Conservation (phyloP, 1,140 invertebrate species). For the Andricus grossulariae region DNA sequence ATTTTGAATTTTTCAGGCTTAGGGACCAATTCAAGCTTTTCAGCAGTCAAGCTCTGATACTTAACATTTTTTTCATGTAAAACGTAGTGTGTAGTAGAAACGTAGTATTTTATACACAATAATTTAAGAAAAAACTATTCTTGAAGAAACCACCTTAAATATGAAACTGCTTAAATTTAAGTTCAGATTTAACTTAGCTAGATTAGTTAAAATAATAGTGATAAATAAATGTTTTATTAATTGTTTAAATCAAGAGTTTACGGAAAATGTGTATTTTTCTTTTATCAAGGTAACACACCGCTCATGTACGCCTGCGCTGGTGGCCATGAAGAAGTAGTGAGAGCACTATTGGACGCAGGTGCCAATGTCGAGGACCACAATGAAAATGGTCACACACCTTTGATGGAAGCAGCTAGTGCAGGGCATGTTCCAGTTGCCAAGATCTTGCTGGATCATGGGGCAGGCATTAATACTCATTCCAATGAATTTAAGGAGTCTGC, state of each 20-base stretch:
- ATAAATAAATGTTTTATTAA: neutral
- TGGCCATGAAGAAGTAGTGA: constrained; percentile 95
- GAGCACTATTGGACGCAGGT: constrained; percentile 90
- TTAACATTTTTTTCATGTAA: too few species aligned
- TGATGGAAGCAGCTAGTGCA: constrained; percentile 99
- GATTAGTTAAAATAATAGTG: too few species aligned
- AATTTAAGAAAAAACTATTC: too few species aligned
- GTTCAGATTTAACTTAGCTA: too few species aligned
- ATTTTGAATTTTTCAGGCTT: too few species aligned
- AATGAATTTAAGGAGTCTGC: constrained; percentile 99
- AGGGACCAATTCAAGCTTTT: too few species aligned
- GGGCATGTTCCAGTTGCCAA: constrained; percentile 97
- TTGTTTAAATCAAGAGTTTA: neutral
- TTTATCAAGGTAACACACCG: constrained; percentile 88
- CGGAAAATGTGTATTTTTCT: constrained; percentile 22
- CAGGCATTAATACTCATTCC: constrained; percentile 98
- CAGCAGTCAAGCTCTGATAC: too few species aligned
- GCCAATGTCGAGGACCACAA: constrained; percentile 99
- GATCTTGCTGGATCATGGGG: constrained; percentile 93
- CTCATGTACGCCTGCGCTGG: constrained; percentile 99
- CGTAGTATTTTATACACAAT: too few species aligned
- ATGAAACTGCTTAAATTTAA: too few species aligned
- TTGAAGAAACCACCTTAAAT: too few species aligned
- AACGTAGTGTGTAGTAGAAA: too few species aligned
- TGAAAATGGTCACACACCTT: constrained; percentile 98